Percentiles rank a stretch among this genome's conserved stretches.
phyloP scores from a whole-genome alignment of 2,797 vertebrate species.

The Chiroxiphia lanceolata region DNA sequence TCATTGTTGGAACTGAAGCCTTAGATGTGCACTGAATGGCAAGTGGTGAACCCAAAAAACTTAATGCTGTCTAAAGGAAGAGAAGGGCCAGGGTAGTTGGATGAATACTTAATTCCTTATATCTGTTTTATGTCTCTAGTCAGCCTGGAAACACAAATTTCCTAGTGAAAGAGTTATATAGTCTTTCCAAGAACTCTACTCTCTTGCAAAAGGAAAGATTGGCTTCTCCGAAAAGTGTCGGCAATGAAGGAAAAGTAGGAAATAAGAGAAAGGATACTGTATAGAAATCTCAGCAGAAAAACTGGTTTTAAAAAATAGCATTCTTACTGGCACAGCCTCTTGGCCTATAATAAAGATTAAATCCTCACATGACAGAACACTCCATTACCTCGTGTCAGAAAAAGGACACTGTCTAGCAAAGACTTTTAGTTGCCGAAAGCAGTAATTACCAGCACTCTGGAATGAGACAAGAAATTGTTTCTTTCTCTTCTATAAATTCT shows the following conservation, averaged over 20 bases:
- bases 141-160: conserved; percentile 49
- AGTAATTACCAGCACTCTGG: neutral
- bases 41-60: conserved; percentile 48
- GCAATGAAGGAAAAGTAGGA: neutral
- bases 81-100: neutral
- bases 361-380: neutral
- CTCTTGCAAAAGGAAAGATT: conserved; percentile 23
- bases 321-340: neutral
- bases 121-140: conserved; percentile 56
- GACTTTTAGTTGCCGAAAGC: neutral
- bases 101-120: conserved; percentile 55
- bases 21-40: conserved; percentile 57
- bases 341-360: conserved; percentile 6
- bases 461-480: neutral
- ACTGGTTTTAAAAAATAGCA: neutral
- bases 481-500: neutral
- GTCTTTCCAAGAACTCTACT: conserved; percentile 55
- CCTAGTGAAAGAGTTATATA: conserved; percentile 7
- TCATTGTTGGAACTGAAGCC: conserved; percentile 39
- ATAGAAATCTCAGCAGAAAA: conserved; percentile 3
- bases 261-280: neutral
- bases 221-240: conserved; percentile 15
- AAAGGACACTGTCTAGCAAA: neutral
- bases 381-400: neutral
- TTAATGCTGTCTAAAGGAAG: neutral